Conservation (phyloP, 2,113 vertebrate species). For the Axis porcinus region DNA sequence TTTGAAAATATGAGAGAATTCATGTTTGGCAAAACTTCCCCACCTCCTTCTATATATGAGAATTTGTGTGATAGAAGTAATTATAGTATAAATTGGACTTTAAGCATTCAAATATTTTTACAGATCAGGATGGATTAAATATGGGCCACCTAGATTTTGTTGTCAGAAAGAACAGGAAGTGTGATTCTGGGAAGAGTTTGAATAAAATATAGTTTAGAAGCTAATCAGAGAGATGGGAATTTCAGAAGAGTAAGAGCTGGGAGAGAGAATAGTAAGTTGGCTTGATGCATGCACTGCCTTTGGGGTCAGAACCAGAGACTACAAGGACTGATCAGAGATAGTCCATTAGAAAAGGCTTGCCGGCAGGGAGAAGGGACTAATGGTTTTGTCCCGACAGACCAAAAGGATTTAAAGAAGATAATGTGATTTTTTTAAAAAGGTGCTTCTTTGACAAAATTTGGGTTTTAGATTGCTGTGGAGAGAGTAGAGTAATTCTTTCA, state of each 20-base stretch:
- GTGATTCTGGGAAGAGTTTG: background rate
- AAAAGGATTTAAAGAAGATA: background rate
- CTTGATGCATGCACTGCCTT: fast-evolving
- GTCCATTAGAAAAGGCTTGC: background rate
- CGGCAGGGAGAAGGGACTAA: too few species aligned
- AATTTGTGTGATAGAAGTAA: background rate
- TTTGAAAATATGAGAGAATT: background rate
- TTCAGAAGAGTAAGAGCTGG: background rate
- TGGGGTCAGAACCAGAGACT: background rate
- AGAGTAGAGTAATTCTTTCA: background rate
- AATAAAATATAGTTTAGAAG: background rate
- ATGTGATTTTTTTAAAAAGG: background rate
- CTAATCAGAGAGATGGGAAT: background rate
- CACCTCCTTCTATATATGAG: background rate
- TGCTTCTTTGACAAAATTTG: background rate
- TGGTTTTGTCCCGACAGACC: background rate
- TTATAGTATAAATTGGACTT: background rate
- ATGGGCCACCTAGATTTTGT: background rate
- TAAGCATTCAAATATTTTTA: background rate
- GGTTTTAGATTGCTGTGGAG: background rate
- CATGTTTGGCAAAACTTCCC: background rate
- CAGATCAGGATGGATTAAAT: background rate
- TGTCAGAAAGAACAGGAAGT: background rate
- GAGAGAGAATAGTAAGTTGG: background rate
- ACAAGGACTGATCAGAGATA: fast-evolving